Conservation (phyloP, 2,888 invertebrate genomes). For the Melanophora roralis region DNA sequence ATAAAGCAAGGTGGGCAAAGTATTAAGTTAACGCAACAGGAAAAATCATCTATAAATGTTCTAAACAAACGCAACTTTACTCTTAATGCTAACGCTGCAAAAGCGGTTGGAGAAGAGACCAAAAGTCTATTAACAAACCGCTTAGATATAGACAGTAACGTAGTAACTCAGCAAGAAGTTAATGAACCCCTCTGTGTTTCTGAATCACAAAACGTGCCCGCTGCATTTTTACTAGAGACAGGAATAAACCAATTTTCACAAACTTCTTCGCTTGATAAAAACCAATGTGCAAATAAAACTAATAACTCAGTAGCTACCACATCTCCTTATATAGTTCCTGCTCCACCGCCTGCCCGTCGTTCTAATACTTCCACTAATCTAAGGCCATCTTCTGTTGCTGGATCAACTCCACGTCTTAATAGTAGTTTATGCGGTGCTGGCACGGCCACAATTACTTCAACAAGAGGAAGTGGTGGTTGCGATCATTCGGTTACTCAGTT, state of each 20-base stretch:
- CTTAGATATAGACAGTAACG: conserved; percentile 80
- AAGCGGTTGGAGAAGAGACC: conserved; percentile 65
- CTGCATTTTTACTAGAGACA: conserved; percentile 69
- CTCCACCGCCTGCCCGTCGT: conserved; percentile 70
- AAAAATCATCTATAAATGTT: conserved; percentile 34
- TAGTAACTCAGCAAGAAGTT: conserved; percentile 67
- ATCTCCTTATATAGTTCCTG: conserved; percentile 38
- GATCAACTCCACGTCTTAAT: conserved; percentile 61
- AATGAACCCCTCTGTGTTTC: conserved; percentile 61
- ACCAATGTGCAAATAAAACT: conserved; percentile 30
- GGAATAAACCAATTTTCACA: conserved; percentile 45
- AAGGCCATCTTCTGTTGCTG: conserved; percentile 67
- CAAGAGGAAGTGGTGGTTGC: conserved; percentile 79
- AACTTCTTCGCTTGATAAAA: conserved; percentile 40
- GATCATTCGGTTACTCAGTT: conserved; percentile 93
- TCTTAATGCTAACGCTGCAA: conserved; percentile 12
- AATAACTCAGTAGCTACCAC: conserved; percentile 45
- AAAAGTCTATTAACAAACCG: conserved; percentile 83
- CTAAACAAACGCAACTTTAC: conserved; percentile 36
- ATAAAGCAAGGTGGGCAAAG: conserved; percentile 17
- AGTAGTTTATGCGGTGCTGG: conserved; percentile 47
- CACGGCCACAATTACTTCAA: conserved; percentile 68
- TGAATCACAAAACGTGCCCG: conserved; percentile 51
- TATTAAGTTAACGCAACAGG: conserved; percentile 30
- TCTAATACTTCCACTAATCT: conserved; percentile 72